Percentiles rank a stretch among this genome's conserved stretches.
Conservation (phyloP, 2,113 vertebrate species). For the Megatriorchis doriae region DNA sequence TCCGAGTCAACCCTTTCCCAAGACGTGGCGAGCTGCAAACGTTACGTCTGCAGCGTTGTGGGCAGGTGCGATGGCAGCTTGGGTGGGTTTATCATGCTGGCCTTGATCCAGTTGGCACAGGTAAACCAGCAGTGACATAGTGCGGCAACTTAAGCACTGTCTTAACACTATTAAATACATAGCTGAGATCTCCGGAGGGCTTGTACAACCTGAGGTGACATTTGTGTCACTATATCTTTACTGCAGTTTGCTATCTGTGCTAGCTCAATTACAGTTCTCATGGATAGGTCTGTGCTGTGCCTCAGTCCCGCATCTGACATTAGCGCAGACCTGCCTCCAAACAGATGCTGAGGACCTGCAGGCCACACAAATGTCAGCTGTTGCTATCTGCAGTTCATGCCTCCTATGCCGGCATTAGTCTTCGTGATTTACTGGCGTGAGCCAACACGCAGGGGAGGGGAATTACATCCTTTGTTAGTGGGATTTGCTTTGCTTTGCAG, state of each 20-base stretch:
- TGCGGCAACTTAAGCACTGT: neutral
- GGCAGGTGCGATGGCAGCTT: conserved; percentile 32
- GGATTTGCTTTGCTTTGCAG: neutral
- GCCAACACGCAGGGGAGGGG: accelerated
- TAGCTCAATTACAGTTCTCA: neutral
- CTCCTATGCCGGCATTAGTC: neutral
- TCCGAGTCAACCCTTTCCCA: neutral
- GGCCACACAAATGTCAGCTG: neutral
- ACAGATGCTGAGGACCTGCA: neutral
- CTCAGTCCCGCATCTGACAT: neutral
- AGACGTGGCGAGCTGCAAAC: neutral
- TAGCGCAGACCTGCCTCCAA: neutral
- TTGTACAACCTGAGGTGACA: neutral
- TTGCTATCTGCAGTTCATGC: neutral
- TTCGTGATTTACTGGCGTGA: neutral
- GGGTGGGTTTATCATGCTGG: neutral
- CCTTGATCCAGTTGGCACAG: conserved; percentile 43
- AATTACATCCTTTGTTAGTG: neutral
- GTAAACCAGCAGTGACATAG: conserved; percentile 18
- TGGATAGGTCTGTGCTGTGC: neutral
- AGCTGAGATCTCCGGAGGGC: conserved; percentile 16
- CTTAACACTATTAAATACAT: conserved; percentile 10
- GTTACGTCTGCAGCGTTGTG: neutral
- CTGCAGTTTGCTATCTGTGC: neutral
- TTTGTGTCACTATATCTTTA: neutral